A percentile compares a stretch with the other conserved stretches of the same genome.
Evolutionary conservation across 2,113 vertebrate genomes (phyloP).

Genomic region (Zapornia atra): DNA sequence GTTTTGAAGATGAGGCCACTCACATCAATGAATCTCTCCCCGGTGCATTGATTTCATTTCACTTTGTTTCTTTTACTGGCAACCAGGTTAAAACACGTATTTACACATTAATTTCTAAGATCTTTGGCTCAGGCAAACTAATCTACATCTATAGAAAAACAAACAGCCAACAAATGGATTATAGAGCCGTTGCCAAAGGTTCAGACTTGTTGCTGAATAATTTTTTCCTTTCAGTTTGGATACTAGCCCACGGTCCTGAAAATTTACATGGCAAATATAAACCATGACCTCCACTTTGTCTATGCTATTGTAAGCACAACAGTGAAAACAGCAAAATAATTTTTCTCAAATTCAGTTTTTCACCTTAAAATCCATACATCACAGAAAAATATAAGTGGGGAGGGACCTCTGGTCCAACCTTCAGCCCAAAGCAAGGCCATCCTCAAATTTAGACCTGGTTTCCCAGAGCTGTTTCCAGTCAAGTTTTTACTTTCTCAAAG

Average conservation of each 20-base stretch:
- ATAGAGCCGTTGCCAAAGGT: constrained; percentile 40
- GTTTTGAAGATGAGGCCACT: neutral
- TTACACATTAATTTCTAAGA: constrained; percentile 44
- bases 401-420: neutral
- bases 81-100: constrained; percentile 38
- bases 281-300: neutral
- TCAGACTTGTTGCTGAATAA: constrained; percentile 18
- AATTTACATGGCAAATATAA: neutral
- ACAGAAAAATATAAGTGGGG: neutral
- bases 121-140: constrained; percentile 44
- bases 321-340: neutral
- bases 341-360: neutral
- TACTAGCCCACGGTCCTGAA: neutral
- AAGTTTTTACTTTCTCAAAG: neutral
- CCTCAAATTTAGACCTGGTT: neutral
- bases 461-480: neutral
- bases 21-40: neutral
- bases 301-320: neutral
- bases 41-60: constrained; percentile 35
- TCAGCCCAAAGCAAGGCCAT: neutral
- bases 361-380: neutral
- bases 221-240: constrained; percentile 39
- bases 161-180: constrained; percentile 54
- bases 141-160: constrained; percentile 50
- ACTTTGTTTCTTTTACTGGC: constrained; percentile 37